A percentile compares a stretch with the other conserved stretches of the same genome.
Evolutionary conservation across 2,888 invertebrate genomes (phyloP).

Genomic region (Leptopterna dolabrata): DNA sequence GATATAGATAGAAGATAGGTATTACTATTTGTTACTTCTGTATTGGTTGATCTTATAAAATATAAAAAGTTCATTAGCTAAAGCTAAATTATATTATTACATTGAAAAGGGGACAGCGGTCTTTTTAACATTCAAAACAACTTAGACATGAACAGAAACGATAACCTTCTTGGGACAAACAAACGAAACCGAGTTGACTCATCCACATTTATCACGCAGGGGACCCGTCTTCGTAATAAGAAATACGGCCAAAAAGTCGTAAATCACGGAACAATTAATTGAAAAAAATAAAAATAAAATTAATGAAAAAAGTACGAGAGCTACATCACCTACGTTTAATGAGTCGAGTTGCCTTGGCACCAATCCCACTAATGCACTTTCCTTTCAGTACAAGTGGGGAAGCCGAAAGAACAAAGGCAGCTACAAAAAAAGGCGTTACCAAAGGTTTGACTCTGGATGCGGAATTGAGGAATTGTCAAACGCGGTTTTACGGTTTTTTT

Average conservation of each 20-base stretch:
- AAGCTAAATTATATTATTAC: too few relatives aligned
- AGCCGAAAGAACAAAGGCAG: background rate
- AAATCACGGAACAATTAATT: background rate
- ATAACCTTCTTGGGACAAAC: background rate
- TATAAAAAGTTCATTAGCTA: too few relatives aligned
- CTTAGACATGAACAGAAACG: background rate
- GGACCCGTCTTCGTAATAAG: background rate
- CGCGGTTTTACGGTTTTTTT: background rate
- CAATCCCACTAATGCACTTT: background rate
- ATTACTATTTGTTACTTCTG: too few relatives aligned
- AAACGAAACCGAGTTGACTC: background rate
- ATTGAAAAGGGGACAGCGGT: too few relatives aligned
- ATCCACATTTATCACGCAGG: background rate
- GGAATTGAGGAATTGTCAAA: background rate
- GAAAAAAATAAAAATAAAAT: background rate
- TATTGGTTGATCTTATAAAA: too few relatives aligned
- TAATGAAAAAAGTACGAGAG: background rate
- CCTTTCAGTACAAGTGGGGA: background rate
- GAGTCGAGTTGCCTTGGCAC: background rate
- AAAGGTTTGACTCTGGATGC: background rate
- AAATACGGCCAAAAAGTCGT: background rate
- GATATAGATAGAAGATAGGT: too few relatives aligned
- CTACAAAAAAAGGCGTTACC: background rate
- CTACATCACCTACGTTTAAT: background rate
- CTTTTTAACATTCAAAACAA: too few relatives aligned